These are phyloP conservation scores for Phalacrocorax pelagicus DNA, from an alignment of 2,113 vertebrate genomes.

Conservation along the genomic window DNA sequence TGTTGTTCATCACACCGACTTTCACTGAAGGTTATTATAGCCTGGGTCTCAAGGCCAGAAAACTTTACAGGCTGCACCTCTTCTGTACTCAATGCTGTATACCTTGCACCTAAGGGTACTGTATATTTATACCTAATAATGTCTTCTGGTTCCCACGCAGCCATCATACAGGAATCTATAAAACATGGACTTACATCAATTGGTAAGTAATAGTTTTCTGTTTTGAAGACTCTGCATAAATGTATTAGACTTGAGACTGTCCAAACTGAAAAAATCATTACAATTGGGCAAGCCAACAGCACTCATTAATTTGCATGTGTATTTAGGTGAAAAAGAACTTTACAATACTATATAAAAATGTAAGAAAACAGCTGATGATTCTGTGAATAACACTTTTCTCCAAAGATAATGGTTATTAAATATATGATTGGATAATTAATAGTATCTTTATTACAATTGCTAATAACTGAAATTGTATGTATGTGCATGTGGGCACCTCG, in stretches of 20 bases:
- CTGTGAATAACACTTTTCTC: not conserved
- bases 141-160: constrained; percentile 73
- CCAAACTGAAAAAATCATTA: not conserved
- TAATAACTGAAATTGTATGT: not conserved
- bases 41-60: constrained; percentile 63
- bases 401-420: not conserved
- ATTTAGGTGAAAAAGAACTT: not conserved
- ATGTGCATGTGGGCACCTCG: not conserved
- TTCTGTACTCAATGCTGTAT: constrained; percentile 69
- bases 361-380: not conserved
- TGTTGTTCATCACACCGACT: constrained; percentile 66
- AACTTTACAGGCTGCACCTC: constrained; percentile 69
- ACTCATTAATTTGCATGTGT: not conserved
- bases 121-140: constrained; percentile 68
- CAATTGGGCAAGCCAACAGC: not conserved
- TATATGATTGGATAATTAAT: not conserved
- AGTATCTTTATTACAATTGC: not conserved
- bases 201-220: constrained; percentile 74
- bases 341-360: not conserved
- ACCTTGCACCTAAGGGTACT: constrained; percentile 55
- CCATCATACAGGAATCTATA: constrained; percentile 67
- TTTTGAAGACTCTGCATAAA: not conserved
- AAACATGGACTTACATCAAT: constrained; percentile 69
- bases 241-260: not conserved
- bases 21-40: constrained; percentile 71